Evolutionary conservation across 2,113 vertebrate species (phyloP).

Genomic region (Choloepus hoffmanni): DNA sequence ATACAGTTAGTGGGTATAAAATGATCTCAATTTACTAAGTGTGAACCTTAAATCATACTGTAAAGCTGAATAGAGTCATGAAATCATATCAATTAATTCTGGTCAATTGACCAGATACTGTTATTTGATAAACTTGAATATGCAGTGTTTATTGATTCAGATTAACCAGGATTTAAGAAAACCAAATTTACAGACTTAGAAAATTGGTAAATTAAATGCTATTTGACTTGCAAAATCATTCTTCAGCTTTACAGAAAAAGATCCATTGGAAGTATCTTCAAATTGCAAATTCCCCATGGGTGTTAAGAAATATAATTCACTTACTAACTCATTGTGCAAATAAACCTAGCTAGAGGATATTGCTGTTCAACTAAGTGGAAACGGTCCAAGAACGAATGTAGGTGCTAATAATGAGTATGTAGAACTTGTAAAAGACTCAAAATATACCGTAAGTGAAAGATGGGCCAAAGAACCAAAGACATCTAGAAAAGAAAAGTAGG

Average conservation of each 20-base stretch:
- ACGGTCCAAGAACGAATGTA: not conserved
- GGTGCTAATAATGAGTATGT: not conserved
- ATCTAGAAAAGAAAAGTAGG: not conserved
- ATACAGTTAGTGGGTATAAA: not conserved
- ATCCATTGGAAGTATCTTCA: not conserved
- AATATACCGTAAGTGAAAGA: not conserved
- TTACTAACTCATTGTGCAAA: not conserved
- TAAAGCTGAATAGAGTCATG: not conserved
- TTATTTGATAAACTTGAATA: slow-evolving; percentile 47
- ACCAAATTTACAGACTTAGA: not conserved
- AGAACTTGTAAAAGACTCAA: not conserved
- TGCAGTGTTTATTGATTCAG: not conserved
- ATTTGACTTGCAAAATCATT: not conserved
- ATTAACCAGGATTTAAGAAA: slow-evolving; percentile 14
- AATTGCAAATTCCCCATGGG: not conserved
- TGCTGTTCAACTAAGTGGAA: not conserved
- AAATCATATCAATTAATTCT: slow-evolving; percentile 48
- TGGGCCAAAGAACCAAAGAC: not conserved
- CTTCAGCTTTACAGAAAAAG: not conserved
- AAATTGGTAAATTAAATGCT: not conserved
- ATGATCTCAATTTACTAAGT: slow-evolving; percentile 78
- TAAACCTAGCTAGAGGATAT: not conserved
- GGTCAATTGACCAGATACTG: slow-evolving; percentile 14
- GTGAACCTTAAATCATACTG: slow-evolving; percentile 62
- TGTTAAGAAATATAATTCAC: not conserved